Conservation (phyloP, 2,113 vertebrate species). For the human (Homo sapiens) region GRCh38 chr3:42149501-42150000, state of each 20-base stretch:
- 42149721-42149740: neutral
- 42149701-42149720: conserved; percentile 22
- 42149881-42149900: neutral
- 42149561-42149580: conserved; percentile 99
- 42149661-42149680: neutral
- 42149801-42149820: neutral
- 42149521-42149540: conserved; percentile 93
- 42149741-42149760: neutral
- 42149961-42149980: neutral
- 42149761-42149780: conserved; percentile 57
- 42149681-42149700: conserved; percentile 35
- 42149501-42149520: conserved; percentile 74
- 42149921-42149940: neutral
- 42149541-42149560: conserved; percentile 98
- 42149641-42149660: conserved; percentile 3
- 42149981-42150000: neutral
- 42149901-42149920: neutral
- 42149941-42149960: neutral
- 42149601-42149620: conserved; percentile 84
- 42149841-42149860: neutral
- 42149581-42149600: conserved; percentile 99
- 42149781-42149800: conserved; percentile 60
- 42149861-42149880: neutral
- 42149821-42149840: neutral
- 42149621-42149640: neutral